phyloP scores from a whole-genome alignment of 2,113 vertebrate species.

The Clupea harengus region DNA sequence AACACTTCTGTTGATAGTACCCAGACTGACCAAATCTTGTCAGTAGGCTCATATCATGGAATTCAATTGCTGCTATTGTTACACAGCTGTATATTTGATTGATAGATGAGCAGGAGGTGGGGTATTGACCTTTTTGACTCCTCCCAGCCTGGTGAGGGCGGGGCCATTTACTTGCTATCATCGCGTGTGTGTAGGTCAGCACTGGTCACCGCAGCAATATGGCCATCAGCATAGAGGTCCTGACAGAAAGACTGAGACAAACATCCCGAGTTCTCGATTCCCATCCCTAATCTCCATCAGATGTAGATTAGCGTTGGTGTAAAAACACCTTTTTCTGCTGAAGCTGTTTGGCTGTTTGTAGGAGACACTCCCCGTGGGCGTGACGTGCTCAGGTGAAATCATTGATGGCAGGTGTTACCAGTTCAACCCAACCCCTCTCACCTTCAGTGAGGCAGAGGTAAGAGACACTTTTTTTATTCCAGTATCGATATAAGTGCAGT shows the following conservation, averaged over 20 bases:
- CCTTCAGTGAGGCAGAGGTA: too few species aligned
- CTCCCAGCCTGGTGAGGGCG: conserved; percentile 67
- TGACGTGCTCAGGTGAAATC: too few species aligned
- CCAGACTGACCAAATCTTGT: neutral
- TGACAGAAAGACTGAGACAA: conserved; percentile 56
- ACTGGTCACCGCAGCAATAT: conserved; percentile 62
- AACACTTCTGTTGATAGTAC: neutral
- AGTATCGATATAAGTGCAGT: too few species aligned
- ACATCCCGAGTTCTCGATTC: too few species aligned
- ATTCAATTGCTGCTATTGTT: neutral
- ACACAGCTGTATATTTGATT: neutral
- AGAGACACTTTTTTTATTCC: too few species aligned
- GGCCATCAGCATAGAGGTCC: conserved; percentile 46
- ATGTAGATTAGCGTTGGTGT: too few species aligned
- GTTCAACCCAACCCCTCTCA: too few species aligned
- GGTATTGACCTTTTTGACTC: conserved; percentile 47
- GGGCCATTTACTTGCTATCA: conserved; percentile 42
- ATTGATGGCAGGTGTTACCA: too few species aligned
- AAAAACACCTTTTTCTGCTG: too few species aligned
- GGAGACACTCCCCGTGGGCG: too few species aligned
- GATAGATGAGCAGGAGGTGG: neutral
- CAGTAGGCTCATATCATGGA: neutral
- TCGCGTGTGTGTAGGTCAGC: conserved; percentile 56
- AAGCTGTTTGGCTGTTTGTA: too few species aligned
- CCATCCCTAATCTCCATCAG: too few species aligned